Base-by-base conservation (phyloP, 2,113 vertebrate genomes). In the Gobius niger region DNA sequence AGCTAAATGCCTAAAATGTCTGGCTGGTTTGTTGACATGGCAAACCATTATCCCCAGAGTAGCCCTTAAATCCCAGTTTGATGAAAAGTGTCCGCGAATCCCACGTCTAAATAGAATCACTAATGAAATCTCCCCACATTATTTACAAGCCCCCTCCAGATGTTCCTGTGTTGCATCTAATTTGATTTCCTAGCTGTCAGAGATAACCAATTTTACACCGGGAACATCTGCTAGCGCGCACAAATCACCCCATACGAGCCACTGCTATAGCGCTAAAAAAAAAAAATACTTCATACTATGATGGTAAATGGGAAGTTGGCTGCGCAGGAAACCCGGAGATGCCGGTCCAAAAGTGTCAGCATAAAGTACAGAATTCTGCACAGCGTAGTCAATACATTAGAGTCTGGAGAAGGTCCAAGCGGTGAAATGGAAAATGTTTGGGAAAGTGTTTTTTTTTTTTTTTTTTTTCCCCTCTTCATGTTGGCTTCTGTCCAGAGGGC, bases 361-460 rank as follows among this genome's bases (percentile, higher is more conserved):
- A 42, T 75, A 78, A 59, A 63, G 63, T 6, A 46, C 60, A 47
- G 67, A 0, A 70, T 62, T 69, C 59, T 75, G 41, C 64, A 64
- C 47, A 44, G 47, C 19, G 9, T 44, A 1, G 61, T 70, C 70
- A 52, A 65, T 76, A 61, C 68, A 68, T 85, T 72, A 66, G 71
- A 62, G 19, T 68, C 74, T 83, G 81, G 78, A 83, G 72, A 62
- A 54, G 54, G 24, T 68, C 69, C 79, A 79, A 77, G 8, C 47
- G 56, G 15, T 63, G 63, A 63, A 66, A 70, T 64, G 74, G 57
- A 80, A 84, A 80, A 81, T 62, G 42, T 47, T 65, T 44, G 71
- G 49, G 50, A 47, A 62, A 41, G 47, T 63, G 52, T 16, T 19
- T 67, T 63, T 63, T 68, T 63, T 60, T 62, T 70, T 18, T n/a